Conservation (phyloP, 2,797 vertebrate genomes). For the Mormyrus proboscirostris region DNA sequence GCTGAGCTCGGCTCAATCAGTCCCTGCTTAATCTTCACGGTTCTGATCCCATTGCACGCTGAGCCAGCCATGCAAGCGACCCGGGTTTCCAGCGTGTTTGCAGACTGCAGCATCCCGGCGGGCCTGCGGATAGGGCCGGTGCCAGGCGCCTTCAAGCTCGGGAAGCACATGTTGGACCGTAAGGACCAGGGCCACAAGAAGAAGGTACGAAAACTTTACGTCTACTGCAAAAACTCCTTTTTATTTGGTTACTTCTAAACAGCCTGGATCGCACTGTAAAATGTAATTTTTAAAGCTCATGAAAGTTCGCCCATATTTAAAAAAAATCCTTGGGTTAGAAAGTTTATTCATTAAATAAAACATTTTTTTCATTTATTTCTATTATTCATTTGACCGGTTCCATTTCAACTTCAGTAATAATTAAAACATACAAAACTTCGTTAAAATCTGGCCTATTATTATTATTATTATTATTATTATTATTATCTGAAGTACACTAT, state of each 20-base stretch:
- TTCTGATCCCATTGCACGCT: conserved; percentile 61
- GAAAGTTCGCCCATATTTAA: background rate
- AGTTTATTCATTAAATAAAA: background rate
- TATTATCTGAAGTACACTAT: background rate
- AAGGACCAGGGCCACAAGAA: conserved; percentile 89
- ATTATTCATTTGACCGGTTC: background rate
- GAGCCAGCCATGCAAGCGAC: conserved; percentile 76
- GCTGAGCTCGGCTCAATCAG: conserved; percentile 55
- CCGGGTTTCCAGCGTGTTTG: conserved; percentile 77
- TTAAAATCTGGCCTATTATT: background rate
- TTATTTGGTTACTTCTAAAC: background rate
- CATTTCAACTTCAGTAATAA: background rate
- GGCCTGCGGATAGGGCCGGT: conserved; percentile 82
- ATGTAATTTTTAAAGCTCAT: background rate
- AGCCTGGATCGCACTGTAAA: background rate
- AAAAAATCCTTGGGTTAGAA: background rate
- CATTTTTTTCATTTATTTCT: background rate
- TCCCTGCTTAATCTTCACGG: conserved; percentile 64
- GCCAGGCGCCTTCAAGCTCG: conserved; percentile 87
- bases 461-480: background rate
- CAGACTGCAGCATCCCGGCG: conserved; percentile 85
- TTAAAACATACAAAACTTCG: background rate
- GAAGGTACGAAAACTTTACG: conserved; percentile 67
- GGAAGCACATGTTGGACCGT: conserved; percentile 91
- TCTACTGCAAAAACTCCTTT: background rate